These are phyloP conservation scores for Aricia artaxerxes DNA, from an alignment of 2,888 invertebrate genomes.

Conservation along the genomic window DNA sequence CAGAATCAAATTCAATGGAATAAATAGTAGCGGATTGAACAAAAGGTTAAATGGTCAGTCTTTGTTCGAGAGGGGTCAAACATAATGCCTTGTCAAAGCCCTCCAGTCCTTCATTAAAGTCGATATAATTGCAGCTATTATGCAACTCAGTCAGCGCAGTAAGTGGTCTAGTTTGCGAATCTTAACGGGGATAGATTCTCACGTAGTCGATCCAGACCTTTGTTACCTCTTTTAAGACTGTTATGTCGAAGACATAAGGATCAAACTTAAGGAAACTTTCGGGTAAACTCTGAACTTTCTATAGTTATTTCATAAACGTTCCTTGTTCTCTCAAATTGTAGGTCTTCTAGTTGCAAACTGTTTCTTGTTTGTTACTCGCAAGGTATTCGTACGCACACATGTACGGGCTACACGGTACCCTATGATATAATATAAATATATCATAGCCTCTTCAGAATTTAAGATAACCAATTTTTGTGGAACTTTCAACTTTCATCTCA, in stretches of 20 bases:
- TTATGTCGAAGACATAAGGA: neutral
- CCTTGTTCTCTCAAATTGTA: neutral
- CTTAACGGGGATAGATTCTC: slow-evolving; percentile 50
- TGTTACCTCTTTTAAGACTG: neutral
- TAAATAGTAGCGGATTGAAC: neutral
- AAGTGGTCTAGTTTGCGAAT: slow-evolving; percentile 43
- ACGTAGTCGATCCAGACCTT: slow-evolving; percentile 38
- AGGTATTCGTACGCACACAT: neutral
- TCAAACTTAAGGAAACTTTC: neutral
- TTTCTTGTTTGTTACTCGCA: neutral
- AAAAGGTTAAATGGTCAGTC: slow-evolving; percentile 16
- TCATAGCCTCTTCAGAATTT: too few relatives aligned
- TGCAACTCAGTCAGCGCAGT: slow-evolving; percentile 50
- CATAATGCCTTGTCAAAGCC: slow-evolving; percentile 40
- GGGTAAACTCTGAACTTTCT: neutral
- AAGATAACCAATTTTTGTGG: neutral
- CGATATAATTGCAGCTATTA: slow-evolving; percentile 68
- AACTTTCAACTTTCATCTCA: neutral
- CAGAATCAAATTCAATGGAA: slow-evolving; percentile 12
- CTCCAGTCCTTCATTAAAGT: slow-evolving; percentile 38
- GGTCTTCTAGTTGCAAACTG: neutral
- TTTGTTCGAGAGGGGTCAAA: slow-evolving; percentile 15
- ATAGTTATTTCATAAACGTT: slow-evolving; percentile 13
- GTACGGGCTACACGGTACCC: too few relatives aligned
- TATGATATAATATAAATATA: too few relatives aligned